phyloP scores from a whole-genome alignment of 2,113 vertebrate species.

The Nothocercus julius region DNA sequence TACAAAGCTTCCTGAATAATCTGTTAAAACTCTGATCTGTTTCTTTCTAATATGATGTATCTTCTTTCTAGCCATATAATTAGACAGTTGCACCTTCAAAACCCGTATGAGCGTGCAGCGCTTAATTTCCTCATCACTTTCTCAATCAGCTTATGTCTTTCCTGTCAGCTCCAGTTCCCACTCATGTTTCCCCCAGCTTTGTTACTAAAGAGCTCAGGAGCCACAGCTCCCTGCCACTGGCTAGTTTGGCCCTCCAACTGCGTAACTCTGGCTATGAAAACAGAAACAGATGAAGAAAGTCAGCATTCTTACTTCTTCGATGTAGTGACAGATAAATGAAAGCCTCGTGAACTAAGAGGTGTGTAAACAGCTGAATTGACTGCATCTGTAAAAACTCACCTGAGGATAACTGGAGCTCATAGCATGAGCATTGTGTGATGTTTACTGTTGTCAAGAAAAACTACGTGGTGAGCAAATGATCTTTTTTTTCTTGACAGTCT shows the following conservation, averaged over 20 bases:
- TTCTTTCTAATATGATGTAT: neutral
- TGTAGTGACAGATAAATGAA: neutral
- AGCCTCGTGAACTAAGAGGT: neutral
- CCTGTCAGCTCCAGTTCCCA: neutral
- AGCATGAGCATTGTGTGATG: neutral
- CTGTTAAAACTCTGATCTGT: neutral
- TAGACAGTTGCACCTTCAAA: neutral
- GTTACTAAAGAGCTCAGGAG: neutral
- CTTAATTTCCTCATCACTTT: neutral
- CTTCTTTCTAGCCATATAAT: neutral
- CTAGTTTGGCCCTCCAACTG: neutral
- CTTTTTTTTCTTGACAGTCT: slow-evolving; percentile 81
- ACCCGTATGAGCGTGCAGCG: neutral
- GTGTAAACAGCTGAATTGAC: neutral
- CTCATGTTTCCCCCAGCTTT: neutral
- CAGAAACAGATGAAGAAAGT: neutral
- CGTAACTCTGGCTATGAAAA: neutral
- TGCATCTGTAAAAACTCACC: neutral
- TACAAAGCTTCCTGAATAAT: neutral
- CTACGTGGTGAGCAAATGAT: neutral
- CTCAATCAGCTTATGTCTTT: neutral
- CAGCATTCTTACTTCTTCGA: neutral
- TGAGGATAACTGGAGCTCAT: neutral
- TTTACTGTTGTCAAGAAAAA: neutral
- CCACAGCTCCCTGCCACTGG: neutral